phyloP scores from a whole-genome alignment of 2,797 vertebrate genomes.

The Notamacropus eugenii region DNA sequence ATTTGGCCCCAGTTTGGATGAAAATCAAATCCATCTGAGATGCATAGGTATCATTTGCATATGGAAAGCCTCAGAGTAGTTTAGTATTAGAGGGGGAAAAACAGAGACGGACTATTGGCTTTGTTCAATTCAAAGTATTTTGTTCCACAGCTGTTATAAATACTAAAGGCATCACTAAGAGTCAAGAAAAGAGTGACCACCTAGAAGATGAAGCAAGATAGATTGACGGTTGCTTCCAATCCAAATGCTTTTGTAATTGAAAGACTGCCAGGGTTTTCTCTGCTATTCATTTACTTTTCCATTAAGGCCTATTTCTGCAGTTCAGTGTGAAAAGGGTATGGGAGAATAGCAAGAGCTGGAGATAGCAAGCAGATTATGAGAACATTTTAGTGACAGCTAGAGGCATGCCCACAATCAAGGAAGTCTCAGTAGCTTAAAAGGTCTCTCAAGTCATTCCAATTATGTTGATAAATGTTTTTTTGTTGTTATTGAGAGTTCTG shows the following conservation, averaged over 20 bases:
- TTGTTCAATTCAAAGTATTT: constrained; percentile 63
- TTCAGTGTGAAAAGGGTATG: constrained; percentile 65
- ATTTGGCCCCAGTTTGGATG: constrained; percentile 57
- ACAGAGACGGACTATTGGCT: constrained; percentile 57
- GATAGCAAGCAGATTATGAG: constrained; percentile 62
- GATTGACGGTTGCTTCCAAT: constrained; percentile 56
- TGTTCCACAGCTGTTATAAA: constrained; percentile 72
- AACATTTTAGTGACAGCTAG: constrained; percentile 59
- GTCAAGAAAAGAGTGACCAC: constrained; percentile 57
- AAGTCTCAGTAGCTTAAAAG: constrained; percentile 19
- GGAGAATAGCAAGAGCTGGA: constrained; percentile 28
- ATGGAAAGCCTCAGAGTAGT: constrained; percentile 74
- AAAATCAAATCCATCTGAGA: constrained; percentile 76
- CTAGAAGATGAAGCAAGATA: constrained; percentile 55
- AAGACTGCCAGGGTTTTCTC: constrained; percentile 37
- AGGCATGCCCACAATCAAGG: not conserved
- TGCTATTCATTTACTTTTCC: constrained; percentile 66
- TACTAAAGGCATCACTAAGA: constrained; percentile 66
- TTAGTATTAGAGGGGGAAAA: constrained; percentile 56
- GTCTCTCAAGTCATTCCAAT: constrained; percentile 29
- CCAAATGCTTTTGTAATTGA: constrained; percentile 36
- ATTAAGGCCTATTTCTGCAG: constrained; percentile 62
- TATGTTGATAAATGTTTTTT: not conserved
- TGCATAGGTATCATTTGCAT: constrained; percentile 64
- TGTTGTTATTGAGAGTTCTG: constrained; percentile 38